phyloP scores from a whole-genome alignment of 1,140 invertebrate species.

The Drosophila pseudoananassae region DNA sequence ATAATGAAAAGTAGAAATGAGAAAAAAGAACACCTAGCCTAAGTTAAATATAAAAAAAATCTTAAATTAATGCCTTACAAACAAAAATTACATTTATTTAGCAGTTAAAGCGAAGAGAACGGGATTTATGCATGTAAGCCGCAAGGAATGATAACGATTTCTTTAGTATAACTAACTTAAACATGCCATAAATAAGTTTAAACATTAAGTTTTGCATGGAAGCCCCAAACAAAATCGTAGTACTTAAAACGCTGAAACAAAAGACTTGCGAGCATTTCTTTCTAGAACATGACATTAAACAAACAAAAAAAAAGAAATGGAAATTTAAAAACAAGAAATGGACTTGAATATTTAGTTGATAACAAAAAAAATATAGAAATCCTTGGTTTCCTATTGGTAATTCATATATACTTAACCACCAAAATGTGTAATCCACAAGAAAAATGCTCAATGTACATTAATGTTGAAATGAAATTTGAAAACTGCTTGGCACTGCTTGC shows the following conservation, averaged over 20 bases:
- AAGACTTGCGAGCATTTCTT: slow-evolving; percentile 66
- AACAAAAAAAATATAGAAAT: slow-evolving; percentile 12
- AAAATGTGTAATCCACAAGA: slow-evolving; percentile 17
- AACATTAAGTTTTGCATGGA: slow-evolving; percentile 57
- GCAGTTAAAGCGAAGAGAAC: slow-evolving; percentile 51
- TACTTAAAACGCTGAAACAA: slow-evolving; percentile 72
- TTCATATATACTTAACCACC: slow-evolving; percentile 64
- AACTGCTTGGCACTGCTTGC: slow-evolving; percentile 31
- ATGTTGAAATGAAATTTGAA: slow-evolving; percentile 34
- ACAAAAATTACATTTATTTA: slow-evolving; percentile 71
- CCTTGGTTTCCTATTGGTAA: slow-evolving; percentile 63
- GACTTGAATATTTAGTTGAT: slow-evolving; percentile 47
- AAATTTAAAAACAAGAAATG: slow-evolving; percentile 4
- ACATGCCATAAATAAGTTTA: slow-evolving; percentile 80
- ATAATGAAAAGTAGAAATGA: slow-evolving; percentile 13
- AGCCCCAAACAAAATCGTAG: slow-evolving; percentile 35
- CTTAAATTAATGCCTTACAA: slow-evolving; percentile 79
- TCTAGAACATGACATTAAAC: slow-evolving; percentile 27
- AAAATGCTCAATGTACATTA: slow-evolving; percentile 75
- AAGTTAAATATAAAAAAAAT: slow-evolving; percentile 55
- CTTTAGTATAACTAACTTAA: slow-evolving; percentile 80
- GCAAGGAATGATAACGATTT: slow-evolving; percentile 51
- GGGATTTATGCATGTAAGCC: slow-evolving; percentile 43
- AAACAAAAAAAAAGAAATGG: not conserved
- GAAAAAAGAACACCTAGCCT: slow-evolving; percentile 37